Evolutionary conservation across 23 tunicate genomes (phyloP), one percentile per base, ranked within the genome.

Genomic region (Clavelina lepadiformis): DNA sequence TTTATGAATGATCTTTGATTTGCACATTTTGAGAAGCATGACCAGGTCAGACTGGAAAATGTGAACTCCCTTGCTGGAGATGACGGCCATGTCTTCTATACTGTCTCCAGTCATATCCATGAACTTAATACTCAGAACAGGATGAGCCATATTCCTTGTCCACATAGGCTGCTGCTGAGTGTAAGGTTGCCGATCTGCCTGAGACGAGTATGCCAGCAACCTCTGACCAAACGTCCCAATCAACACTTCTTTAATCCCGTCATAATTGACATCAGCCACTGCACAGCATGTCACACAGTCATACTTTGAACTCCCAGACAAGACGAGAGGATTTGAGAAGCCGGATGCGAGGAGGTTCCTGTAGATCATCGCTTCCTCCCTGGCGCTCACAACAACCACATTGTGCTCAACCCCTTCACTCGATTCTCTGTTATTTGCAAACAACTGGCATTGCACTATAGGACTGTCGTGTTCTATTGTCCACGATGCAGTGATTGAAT

Each of bases 281-380:
- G 73, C 83, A 70, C 97, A 89, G 62, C 83, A 62, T 6, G 97
- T 89, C 1, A 67, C 80, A 41, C 68, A 54, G 37, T 89, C 97
- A 46, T 59, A 68, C 0, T 38, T 0, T 13, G 67, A 57, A 58
- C 97, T 89, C 23, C 52, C 31, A 6, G 53, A 58, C 24, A 89
- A 60, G 26, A 75, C 25, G 11, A 75, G 31, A 2, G 75, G 83
- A 24, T 75, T 34, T 21, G 31, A 36, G 13, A 89, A 82, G 1
- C 97, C 89, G 35, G 41, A 56, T 28, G 68, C 35, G 28, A 54
- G 50, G 22, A 88, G 22, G 36, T 81, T 51, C 26, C 73, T 23
- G 70, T 81, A 89, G 2, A 89, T 69, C 5, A 76, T 82, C 5
- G 97, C 65, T 6, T 56, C 31, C 51, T 89, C 89, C 25, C 89